phyloP scores from a whole-genome alignment of 2,888 invertebrate genomes.

The Pharmacophagus antenor region DNA sequence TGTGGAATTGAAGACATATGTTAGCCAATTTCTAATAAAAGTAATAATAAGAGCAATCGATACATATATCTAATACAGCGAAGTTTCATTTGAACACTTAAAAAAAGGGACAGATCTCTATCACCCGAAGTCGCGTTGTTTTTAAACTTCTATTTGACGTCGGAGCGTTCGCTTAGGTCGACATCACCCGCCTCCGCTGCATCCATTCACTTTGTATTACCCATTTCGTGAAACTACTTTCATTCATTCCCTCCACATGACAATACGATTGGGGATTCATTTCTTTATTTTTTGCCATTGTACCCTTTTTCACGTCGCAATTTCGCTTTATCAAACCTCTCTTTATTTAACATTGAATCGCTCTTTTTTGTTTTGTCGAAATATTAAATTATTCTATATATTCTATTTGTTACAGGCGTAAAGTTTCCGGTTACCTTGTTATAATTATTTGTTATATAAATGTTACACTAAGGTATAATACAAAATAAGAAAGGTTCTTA shows the following conservation, averaged over 20 bases:
- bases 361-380: slow-evolving; percentile 3
- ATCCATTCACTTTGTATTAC: slow-evolving; percentile 30
- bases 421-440: background rate
- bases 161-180: slow-evolving; percentile 17
- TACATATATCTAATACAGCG: background rate
- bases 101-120: slow-evolving; percentile 12
- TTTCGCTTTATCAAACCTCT: slow-evolving; percentile 26
- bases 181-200: slow-evolving; percentile 17
- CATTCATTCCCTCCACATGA: slow-evolving; percentile 28
- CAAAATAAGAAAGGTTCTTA: background rate
- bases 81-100: background rate
- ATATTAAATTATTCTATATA: no score
- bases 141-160: slow-evolving; percentile 23
- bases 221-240: slow-evolving; percentile 29
- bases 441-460: no score
- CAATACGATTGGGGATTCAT: slow-evolving; percentile 29
- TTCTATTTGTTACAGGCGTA: background rate
- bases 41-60: background rate
- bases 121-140: slow-evolving; percentile 18
- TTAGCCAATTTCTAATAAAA: no score
- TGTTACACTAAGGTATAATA: background rate
- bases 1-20: no score
- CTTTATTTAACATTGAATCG: slow-evolving; percentile 21
- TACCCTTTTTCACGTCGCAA: slow-evolving; percentile 29
- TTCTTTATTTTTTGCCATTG: slow-evolving; percentile 24